phyloP scores from a whole-genome alignment of 2,797 vertebrate genomes.

The Argentina silus region DNA sequence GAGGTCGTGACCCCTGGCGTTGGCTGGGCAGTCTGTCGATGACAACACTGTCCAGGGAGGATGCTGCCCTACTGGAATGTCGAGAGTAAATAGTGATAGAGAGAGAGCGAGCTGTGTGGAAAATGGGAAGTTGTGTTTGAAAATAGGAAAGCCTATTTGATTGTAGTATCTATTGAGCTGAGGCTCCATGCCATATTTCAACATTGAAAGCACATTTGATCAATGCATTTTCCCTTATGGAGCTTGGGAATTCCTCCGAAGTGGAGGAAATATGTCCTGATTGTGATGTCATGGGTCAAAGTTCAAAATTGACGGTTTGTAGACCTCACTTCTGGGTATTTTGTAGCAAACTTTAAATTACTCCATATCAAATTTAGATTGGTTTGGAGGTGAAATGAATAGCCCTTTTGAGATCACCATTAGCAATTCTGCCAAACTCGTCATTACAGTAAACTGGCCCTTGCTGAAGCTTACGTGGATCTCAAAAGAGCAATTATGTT shows the following conservation, averaged over 20 bases:
- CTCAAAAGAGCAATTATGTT: constrained; percentile 42
- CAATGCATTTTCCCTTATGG: neutral
- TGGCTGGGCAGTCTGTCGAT: constrained; percentile 6
- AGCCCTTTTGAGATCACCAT: neutral
- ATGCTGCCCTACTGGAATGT: constrained; percentile 14
- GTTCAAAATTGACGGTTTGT: neutral
- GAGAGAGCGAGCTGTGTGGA: neutral
- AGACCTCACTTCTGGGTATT: neutral
- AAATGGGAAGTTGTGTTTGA: neutral
- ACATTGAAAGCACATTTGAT: neutral
- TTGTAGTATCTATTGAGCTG: neutral
- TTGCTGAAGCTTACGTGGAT: constrained; percentile 15
- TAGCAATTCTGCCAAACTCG: constrained; percentile 5
- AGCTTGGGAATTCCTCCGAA: neutral
- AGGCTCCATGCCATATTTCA: neutral
- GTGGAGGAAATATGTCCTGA: neutral
- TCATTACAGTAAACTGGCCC: constrained; percentile 9
- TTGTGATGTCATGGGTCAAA: neutral
- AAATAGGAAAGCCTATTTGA: neutral
- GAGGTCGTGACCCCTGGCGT: constrained; percentile 11
- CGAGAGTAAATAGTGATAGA: constrained; percentile 1
- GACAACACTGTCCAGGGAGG: constrained; percentile 19
- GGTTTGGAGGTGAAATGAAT: neutral
- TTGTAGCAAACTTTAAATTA: constrained; percentile 1
- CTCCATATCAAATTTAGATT: constrained; percentile 1